Evolutionary conservation across 1,140 invertebrate genomes (phyloP).

Genomic region (Zaprionus lachaisei): DNA sequence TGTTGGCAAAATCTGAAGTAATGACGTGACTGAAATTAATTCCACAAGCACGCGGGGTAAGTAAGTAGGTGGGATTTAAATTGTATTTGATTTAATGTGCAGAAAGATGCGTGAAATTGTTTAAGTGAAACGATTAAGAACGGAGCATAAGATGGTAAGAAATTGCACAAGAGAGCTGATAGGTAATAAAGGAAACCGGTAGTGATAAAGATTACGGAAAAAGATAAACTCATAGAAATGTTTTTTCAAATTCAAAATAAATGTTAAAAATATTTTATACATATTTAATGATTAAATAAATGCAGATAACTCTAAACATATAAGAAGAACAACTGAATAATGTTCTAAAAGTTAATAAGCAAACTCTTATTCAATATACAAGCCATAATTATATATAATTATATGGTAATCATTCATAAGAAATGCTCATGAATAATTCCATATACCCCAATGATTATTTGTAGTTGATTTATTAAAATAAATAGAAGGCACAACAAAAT

Average conservation of each 20-base stretch:
- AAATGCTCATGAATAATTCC: no score
- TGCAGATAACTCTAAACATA: no score
- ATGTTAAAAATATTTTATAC: neutral
- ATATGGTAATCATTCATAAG: no score
- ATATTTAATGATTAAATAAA: neutral
- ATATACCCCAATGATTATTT: no score
- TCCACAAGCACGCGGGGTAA: constrained; percentile 5
- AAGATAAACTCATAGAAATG: no score
- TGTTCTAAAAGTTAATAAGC: no score
- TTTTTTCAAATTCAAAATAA: neutral
- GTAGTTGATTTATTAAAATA: no score
- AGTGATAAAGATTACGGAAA: no score
- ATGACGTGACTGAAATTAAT: constrained; percentile 45
- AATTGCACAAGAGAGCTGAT: neutral
- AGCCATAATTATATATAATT: no score
- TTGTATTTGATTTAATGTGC: constrained; percentile 23
- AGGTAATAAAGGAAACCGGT: neutral
- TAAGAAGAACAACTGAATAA: no score
- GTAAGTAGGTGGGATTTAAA: constrained; percentile 28
- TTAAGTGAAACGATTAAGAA: neutral
- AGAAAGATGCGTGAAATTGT: constrained; percentile 9
- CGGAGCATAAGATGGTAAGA: neutral
- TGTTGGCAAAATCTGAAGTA: constrained; percentile 29
- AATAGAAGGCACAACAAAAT: no score
- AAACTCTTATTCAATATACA: no score